Evolutionary conservation across 1,140 invertebrate genomes (phyloP).

Genomic region (Steinernema feltiae): DNA sequence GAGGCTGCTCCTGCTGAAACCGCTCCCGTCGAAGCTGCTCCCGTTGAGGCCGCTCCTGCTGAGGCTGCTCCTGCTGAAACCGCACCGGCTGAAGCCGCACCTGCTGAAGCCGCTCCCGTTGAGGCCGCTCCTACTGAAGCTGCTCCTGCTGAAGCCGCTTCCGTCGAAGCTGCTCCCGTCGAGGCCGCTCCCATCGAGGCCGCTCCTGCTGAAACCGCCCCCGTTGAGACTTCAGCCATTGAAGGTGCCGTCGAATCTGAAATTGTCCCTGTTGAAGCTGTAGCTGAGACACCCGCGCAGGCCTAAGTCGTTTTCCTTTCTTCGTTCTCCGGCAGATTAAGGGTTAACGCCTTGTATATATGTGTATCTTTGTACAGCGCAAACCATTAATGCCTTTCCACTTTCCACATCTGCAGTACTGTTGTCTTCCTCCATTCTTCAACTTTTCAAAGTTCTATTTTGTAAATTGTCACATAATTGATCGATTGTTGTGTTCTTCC

Average conservation of each 20-base stretch:
- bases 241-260: neutral
- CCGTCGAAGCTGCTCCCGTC: neutral
- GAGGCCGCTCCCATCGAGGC: neutral
- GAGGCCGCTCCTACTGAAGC: neutral
- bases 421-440: neutral
- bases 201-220: neutral
- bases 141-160: neutral
- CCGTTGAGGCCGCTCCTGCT: neutral
- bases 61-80: neutral
- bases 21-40: neutral
- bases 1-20: neutral
- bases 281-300: neutral
- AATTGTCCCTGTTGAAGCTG: neutral
- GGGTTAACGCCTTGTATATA: constrained; percentile 5
- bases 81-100: neutral
- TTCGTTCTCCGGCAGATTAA: neutral
- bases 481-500: too few relatives aligned
- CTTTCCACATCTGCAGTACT: neutral
- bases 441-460: neutral
- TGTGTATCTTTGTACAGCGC: constrained; percentile 9
- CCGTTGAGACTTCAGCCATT: neutral
- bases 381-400: constrained; percentile 1
- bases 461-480: neutral
- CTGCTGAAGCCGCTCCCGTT: neutral
- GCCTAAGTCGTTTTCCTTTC: neutral